phyloP scores from a whole-genome alignment of 2,888 invertebrate genomes.

The Dioctria rufipes region DNA sequence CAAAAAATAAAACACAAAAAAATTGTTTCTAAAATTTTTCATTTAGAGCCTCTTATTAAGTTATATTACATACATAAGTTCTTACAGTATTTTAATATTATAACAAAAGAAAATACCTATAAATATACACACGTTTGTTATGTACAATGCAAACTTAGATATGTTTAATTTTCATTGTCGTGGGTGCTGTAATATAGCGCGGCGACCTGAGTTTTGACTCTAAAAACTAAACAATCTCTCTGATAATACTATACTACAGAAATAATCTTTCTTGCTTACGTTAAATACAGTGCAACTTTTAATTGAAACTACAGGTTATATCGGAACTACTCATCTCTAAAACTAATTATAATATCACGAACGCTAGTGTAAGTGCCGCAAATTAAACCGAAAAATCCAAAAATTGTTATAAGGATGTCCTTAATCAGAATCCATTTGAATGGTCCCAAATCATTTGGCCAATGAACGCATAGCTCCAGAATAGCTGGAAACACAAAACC shows the following conservation, averaged over 20 bases:
- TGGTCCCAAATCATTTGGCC: slow-evolving; percentile 75
- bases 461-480: slow-evolving; percentile 81
- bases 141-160: slow-evolving; percentile 47
- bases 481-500: slow-evolving; percentile 84
- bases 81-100: background rate
- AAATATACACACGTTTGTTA: slow-evolving; percentile 20
- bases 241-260: slow-evolving; percentile 7
- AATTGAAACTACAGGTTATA: background rate
- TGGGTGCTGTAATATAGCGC: slow-evolving; percentile 12
- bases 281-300: background rate
- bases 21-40: slow-evolving; percentile 12
- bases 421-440: slow-evolving; percentile 72
- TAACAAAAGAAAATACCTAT: slow-evolving; percentile 35
- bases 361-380: slow-evolving; percentile 75
- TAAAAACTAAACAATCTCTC: slow-evolving; percentile 29
- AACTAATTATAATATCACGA: slow-evolving; percentile 64
- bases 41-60: slow-evolving; percentile 15
- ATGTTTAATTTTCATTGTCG: slow-evolving; percentile 45
- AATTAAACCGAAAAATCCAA: slow-evolving; percentile 77
- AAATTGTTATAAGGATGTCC: slow-evolving; percentile 74
- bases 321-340: slow-evolving; percentile 7
- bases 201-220: slow-evolving; percentile 42
- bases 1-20: slow-evolving; percentile 1
- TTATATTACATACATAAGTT: background rate
- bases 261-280: slow-evolving; percentile 5